Conservation (phyloP, 64 coral and sea anemone genomes). For the Anthopleura sola region DNA sequence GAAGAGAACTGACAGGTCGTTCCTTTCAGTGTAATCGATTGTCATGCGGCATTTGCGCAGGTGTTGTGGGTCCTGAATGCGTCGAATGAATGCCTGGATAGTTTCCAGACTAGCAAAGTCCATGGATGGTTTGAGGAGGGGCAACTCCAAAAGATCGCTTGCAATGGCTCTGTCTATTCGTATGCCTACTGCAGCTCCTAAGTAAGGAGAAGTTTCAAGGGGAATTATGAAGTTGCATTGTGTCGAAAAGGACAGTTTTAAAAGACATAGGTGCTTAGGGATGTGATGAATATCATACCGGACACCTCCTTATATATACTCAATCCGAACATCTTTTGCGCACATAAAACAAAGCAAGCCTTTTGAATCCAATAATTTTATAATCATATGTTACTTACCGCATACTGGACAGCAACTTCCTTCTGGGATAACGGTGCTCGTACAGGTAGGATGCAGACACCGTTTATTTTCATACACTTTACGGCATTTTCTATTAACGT, state of each 20-base stretch:
- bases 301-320: too few species aligned
- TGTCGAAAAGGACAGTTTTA: too few species aligned
- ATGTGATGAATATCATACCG: too few species aligned
- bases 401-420: conserved; percentile 81
- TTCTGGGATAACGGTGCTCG: conserved; percentile 58
- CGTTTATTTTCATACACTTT: conserved; percentile 38
- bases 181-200: conserved; percentile 72
- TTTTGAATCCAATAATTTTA: too few species aligned
- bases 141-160: conserved; percentile 46
- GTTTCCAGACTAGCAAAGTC: conserved; percentile 33
- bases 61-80: conserved; percentile 14
- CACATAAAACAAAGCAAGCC: too few species aligned
- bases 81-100: conserved; percentile 37
- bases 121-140: background rate
- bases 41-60: conserved; percentile 59
- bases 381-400: conserved; percentile 24
- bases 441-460: conserved; percentile 31
- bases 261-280: too few species aligned
- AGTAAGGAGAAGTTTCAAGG: background rate
- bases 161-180: conserved; percentile 53
- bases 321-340: too few species aligned
- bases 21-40: conserved; percentile 65
- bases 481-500: conserved; percentile 45
- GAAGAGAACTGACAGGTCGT: conserved; percentile 82
- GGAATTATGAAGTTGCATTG: background rate